Evolutionary conservation across 2,888 invertebrate genomes (phyloP).

Genomic region (Fabriciana adippe): DNA sequence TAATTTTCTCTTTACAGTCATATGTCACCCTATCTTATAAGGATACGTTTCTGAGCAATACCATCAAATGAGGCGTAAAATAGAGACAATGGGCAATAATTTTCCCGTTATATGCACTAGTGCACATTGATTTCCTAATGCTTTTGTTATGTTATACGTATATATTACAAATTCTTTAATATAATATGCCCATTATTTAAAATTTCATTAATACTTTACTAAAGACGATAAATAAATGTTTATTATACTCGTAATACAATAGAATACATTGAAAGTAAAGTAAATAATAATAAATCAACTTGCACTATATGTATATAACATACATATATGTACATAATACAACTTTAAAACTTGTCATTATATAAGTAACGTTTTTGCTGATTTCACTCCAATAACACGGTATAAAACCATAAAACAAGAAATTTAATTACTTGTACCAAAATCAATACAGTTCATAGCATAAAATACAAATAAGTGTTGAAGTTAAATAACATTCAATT

Average conservation of each 20-base stretch:
- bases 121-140: slow-evolving; percentile 51
- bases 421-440: neutral
- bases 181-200: neutral
- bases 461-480: neutral
- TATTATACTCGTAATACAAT: too few species aligned
- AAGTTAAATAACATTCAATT: too few species aligned
- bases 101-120: slow-evolving; percentile 58
- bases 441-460: neutral
- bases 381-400: neutral
- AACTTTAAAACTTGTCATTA: too few species aligned
- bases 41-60: slow-evolving; percentile 43
- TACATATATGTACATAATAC: too few species aligned
- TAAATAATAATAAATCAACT: too few species aligned
- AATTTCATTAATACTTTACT: neutral
- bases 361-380: neutral
- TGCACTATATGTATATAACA: too few species aligned
- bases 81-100: slow-evolving; percentile 60
- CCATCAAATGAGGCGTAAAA: slow-evolving; percentile 52
- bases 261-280: too few species aligned
- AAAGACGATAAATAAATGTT: too few species aligned
- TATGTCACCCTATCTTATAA: slow-evolving; percentile 26
- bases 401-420: neutral
- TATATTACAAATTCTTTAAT: neutral
- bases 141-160: slow-evolving; percentile 11
- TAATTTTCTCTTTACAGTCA: neutral